Evolutionary conservation across 2,888 invertebrate species (phyloP), one percentile per base, ranked within the genome.

Genomic region (Cryptops parisi): DNA sequence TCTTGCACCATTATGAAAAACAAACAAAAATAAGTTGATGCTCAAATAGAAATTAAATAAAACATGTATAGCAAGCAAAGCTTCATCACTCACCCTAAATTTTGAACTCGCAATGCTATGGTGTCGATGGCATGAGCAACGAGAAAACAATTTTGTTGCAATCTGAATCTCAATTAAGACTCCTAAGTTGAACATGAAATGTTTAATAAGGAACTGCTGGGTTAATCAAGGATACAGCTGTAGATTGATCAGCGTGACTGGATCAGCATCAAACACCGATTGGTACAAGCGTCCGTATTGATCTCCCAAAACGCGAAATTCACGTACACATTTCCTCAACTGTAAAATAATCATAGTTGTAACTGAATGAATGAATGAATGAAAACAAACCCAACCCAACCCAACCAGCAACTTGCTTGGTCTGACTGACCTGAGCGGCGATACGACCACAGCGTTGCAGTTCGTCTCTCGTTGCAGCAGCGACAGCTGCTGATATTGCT

Each of bases 221-320:
- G n/a, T n/a, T 15, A 33, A 33, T 23, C 3, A 58, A 54, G 67
- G 70, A 71, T 73, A 78, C 76, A 80, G 74, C 69, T 80, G 79
- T 57, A 85, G 76, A 63, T 83, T 82, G 59, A 79, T 78, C 43
- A 88, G 68, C 0, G 86, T 82, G 2, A 78, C 76, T 4, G 82
- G 80, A 72, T 89, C 88, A 1, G 87, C 86, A 72, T 88, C 87
- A 66, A 89, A 88, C 2, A 84, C 82, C 1, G 83, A 80, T 67
- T 84, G 83, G 67, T 86, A 86, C 3, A 89, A 71, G 55, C 79
- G 79, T 63, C 81, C 80, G 63, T 84, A 85, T 55, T 78, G 74
- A 49, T 83, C 82, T 41, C 82, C 81, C 58, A 85, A 80, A 1
- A 71, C 72, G 58, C 80, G 79, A 54, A 87, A 78, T 59, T 82